Percentiles rank a stretch among this genome's conserved stretches.
phyloP scores from a whole-genome alignment of 2,797 vertebrate genomes.

The Mormyrus hasselquistii region DNA sequence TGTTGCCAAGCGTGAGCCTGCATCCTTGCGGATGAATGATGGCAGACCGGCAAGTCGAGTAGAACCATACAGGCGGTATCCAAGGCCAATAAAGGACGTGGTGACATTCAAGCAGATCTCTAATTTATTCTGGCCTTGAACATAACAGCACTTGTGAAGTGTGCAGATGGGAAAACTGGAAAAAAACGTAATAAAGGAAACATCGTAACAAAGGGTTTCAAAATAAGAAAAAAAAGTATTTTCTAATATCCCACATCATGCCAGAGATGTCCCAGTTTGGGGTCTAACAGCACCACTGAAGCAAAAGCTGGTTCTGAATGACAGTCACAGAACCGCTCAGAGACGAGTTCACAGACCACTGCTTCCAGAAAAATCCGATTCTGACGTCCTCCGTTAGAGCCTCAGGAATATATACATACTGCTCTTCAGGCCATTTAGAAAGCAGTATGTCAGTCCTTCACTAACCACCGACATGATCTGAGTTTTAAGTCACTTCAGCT shows the following conservation, averaged over 20 bases:
- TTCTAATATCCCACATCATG: neutral
- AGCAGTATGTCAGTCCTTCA: slow-evolving; percentile 19
- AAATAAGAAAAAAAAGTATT: neutral
- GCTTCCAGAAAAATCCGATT: slow-evolving; percentile 18
- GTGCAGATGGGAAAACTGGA: neutral
- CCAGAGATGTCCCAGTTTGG: neutral
- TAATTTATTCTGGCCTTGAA: neutral
- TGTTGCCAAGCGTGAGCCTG: neutral
- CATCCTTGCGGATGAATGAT: neutral
- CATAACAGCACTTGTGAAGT: neutral
- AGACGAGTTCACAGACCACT: neutral
- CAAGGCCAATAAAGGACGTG: slow-evolving; percentile 5
- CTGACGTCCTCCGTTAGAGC: slow-evolving; percentile 35
- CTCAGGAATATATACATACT: slow-evolving; percentile 32
- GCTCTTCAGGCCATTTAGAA: slow-evolving; percentile 34
- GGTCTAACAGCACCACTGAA: slow-evolving; percentile 19
- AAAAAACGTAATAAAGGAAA: neutral
- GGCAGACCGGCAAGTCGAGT: neutral
- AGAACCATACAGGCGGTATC: neutral
- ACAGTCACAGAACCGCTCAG: neutral
- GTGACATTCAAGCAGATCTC: slow-evolving; percentile 20
- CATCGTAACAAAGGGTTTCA: neutral
- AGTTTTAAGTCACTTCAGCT: slow-evolving; percentile 37
- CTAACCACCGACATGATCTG: slow-evolving; percentile 32
- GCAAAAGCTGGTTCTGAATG: slow-evolving; percentile 5